phyloP scores from a whole-genome alignment of 2,888 invertebrate genomes.

The Diloba caeruleocephala region DNA sequence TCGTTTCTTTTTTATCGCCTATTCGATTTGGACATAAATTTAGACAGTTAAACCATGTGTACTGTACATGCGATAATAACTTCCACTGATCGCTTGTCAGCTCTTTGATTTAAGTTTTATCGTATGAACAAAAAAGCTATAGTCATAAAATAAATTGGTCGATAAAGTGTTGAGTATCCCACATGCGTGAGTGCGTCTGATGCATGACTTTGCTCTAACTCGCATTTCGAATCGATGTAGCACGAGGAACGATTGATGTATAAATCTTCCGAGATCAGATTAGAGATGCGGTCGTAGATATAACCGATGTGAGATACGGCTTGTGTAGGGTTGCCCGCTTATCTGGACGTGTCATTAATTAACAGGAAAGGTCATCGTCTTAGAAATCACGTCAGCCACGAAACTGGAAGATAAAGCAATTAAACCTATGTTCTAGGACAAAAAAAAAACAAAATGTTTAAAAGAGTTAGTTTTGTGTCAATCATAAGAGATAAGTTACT shows the following conservation, averaged over 20 bases:
- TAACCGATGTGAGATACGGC: slow-evolving; percentile 33
- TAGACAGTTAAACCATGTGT: slow-evolving; percentile 1
- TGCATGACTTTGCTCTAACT: slow-evolving; percentile 39
- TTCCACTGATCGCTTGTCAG: slow-evolving; percentile 24
- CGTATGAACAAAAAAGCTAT: slow-evolving; percentile 5
- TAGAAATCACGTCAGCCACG: too few relatives aligned
- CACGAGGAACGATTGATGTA: slow-evolving; percentile 56
- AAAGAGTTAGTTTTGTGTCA: too few relatives aligned
- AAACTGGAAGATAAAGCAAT: too few relatives aligned
- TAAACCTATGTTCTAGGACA: too few relatives aligned
- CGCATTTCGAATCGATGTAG: slow-evolving; percentile 50
- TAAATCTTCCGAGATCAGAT: slow-evolving; percentile 74
- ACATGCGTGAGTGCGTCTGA: slow-evolving; percentile 29
- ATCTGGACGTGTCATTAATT: background rate
- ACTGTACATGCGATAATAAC: slow-evolving; percentile 24
- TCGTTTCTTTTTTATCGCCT: background rate
- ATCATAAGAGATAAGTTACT: too few relatives aligned
- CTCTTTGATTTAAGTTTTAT: slow-evolving; percentile 18
- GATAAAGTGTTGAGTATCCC: slow-evolving; percentile 33
- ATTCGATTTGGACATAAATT: slow-evolving; percentile 9
- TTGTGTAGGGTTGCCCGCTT: slow-evolving; percentile 14
- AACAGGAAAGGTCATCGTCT: too few relatives aligned
- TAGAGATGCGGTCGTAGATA: slow-evolving; percentile 49
- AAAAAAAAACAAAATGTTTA: too few relatives aligned
- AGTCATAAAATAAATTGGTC: slow-evolving; percentile 26